Evolutionary conservation across 2,888 invertebrate species (phyloP).

Genomic region (Cryptocephalus primarius): DNA sequence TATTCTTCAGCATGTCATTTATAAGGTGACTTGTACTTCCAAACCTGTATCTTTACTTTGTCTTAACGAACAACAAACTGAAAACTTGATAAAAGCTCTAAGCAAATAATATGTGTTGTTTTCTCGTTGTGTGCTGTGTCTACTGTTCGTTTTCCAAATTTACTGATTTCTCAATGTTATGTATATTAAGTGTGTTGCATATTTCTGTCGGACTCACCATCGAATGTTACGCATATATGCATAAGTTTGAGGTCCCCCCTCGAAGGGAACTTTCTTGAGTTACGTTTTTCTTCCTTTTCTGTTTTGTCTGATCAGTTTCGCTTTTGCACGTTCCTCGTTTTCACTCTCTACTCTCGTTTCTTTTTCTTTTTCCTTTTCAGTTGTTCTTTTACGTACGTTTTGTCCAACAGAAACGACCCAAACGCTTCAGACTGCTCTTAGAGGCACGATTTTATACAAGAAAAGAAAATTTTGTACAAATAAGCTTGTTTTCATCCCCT

Average conservation of each 20-base stretch:
- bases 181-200: constrained; percentile 12
- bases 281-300: no score
- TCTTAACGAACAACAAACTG: no score
- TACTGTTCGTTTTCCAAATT: not conserved
- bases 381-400: constrained; percentile 20
- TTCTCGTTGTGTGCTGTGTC: not conserved
- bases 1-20: constrained; percentile 18
- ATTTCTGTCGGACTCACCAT: not conserved
- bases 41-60: constrained; percentile 19
- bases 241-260: no score
- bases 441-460: no score
- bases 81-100: not conserved
- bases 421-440: not conserved
- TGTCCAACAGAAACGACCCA: constrained; percentile 18
- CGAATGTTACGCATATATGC: no score
- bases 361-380: constrained; percentile 10
- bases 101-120: not conserved
- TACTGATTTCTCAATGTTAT: constrained; percentile 2
- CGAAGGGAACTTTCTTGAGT: no score
- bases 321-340: no score
- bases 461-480: no score
- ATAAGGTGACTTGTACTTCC: constrained; percentile 25
- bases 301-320: no score
- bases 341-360: constrained; percentile 6
- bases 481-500: no score